Percentiles rank a stretch among this genome's conserved stretches.
Conservation (phyloP, 2,888 invertebrate species). For the Leucania comma region DNA sequence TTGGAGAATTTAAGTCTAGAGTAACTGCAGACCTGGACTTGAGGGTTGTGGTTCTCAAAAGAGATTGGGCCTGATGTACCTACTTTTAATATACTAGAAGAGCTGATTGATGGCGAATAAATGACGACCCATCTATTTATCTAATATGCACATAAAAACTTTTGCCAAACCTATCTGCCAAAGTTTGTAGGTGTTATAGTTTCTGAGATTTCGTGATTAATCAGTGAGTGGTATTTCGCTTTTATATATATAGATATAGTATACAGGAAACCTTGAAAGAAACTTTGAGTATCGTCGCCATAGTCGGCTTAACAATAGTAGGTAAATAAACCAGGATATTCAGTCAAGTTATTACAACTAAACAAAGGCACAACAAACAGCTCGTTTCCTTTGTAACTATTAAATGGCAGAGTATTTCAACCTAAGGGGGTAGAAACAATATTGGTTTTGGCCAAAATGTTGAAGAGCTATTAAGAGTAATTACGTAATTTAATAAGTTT, state of each 20-base stretch:
- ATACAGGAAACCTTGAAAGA: not conserved
- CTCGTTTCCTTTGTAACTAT: constrained; percentile 16
- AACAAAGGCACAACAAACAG: constrained; percentile 27
- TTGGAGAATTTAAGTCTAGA: constrained; percentile 19
- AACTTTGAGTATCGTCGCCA: constrained; percentile 30
- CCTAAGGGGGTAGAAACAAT: constrained; percentile 26
- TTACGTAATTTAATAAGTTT: constrained; percentile 11
- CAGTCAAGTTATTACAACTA: constrained; percentile 20
- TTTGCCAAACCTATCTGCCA: too few species aligned
- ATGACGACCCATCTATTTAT: too few species aligned
- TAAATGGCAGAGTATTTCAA: constrained; percentile 15
- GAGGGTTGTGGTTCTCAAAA: constrained; percentile 14
- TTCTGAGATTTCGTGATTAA: too few species aligned
- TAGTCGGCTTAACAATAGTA: constrained; percentile 11
- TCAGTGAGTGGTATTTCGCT: too few species aligned
- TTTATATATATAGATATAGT: too few species aligned
- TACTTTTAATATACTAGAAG: too few species aligned
- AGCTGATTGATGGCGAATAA: too few species aligned
- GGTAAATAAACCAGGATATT: constrained; percentile 2
- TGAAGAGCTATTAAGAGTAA: constrained; percentile 7
- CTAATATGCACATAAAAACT: too few species aligned
- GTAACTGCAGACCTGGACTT: not conserved
- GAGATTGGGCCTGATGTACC: too few species aligned
- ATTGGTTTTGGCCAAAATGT: constrained; percentile 26
- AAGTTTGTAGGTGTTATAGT: too few species aligned